phyloP scores from a whole-genome alignment of 2,797 vertebrate genomes.

The Sardinella longiceps region DNA sequence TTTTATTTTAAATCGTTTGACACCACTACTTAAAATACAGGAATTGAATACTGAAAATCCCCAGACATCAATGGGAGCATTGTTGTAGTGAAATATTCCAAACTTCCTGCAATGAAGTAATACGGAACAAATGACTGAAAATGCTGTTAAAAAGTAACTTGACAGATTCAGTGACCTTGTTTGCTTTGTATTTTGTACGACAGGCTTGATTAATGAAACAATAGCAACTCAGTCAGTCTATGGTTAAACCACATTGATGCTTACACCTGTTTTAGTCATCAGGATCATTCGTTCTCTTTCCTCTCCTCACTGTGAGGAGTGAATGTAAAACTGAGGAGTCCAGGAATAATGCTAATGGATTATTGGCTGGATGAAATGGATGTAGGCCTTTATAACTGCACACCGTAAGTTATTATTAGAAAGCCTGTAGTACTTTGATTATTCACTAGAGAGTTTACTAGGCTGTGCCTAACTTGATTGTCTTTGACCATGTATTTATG shows the following conservation, averaged over 20 bases:
- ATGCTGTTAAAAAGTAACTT: constrained; percentile 8
- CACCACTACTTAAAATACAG: background rate
- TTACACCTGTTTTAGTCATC: background rate
- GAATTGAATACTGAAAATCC: background rate
- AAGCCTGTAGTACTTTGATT: background rate
- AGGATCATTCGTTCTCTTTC: background rate
- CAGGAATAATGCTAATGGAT: background rate
- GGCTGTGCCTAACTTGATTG: background rate
- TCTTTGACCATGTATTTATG: background rate
- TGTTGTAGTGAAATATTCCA: background rate
- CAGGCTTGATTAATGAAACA: background rate
- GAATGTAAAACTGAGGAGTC: background rate
- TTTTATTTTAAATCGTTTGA: too few relatives aligned
- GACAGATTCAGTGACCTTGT: background rate
- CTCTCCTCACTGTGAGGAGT: background rate
- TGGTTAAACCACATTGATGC: background rate
- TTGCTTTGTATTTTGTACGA: background rate
- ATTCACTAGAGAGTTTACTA: background rate
- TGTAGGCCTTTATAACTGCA: background rate
- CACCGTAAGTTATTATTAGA: constrained; percentile 6
- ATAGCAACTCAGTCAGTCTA: background rate
- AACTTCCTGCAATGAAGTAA: background rate
- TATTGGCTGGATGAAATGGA: background rate
- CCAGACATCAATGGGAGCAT: background rate
- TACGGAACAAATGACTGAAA: background rate